These are phyloP conservation scores for Drosophila pseudotalamancana DNA, from an alignment of 2,888 invertebrate species.

Conservation along the genomic window DNA sequence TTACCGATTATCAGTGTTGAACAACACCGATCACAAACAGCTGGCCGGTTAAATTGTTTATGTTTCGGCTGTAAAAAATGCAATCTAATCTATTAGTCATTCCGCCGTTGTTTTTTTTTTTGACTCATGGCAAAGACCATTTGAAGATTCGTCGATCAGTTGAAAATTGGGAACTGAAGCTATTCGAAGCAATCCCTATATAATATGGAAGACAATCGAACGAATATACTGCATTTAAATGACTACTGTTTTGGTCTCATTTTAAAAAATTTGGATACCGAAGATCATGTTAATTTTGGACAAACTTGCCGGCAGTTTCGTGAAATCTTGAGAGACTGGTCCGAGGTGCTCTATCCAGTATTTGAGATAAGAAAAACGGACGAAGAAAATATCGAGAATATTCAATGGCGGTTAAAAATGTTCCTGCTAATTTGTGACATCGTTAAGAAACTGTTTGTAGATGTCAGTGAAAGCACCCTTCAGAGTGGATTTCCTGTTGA, in stretches of 20 bases:
- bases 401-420: slow-evolving; percentile 13
- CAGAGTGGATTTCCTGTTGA: neutral
- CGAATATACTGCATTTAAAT: slow-evolving; percentile 28
- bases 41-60: too few species aligned
- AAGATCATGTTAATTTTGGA: slow-evolving; percentile 28
- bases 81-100: slow-evolving; percentile 19
- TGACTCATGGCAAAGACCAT: too few species aligned
- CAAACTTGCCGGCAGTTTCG: slow-evolving; percentile 18
- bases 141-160: too few species aligned
- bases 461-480: neutral
- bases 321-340: slow-evolving; percentile 17
- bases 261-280: slow-evolving; percentile 10
- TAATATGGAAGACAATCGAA: neutral
- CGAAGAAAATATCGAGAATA: neutral
- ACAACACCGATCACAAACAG: too few species aligned
- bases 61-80: neutral
- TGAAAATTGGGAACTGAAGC: neutral
- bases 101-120: neutral
- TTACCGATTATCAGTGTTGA: too few species aligned
- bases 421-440: slow-evolving; percentile 15
- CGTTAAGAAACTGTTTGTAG: slow-evolving; percentile 14
- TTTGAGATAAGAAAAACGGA: slow-evolving; percentile 1
- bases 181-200: too few species aligned
- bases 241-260: slow-evolving; percentile 31
- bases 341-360: slow-evolving; percentile 17